Evolutionary conservation across 2,888 invertebrate species (phyloP), one percentile per base, ranked within the genome.

Genomic region (Galeruca laticollis): DNA sequence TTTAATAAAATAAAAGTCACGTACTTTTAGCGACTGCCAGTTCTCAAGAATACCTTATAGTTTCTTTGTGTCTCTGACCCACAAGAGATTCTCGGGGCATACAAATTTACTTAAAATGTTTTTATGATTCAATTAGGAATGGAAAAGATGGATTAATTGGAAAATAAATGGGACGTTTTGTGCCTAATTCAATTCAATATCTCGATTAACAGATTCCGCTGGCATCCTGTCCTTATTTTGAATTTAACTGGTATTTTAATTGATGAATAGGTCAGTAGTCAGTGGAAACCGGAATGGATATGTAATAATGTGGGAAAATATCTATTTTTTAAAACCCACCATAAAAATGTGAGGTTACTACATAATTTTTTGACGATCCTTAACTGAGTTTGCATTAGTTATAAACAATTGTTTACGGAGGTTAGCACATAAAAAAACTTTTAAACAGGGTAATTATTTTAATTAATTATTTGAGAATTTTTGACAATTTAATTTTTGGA

Each of bases 61-160:
- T 37, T n/a, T 47, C 47, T 47, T 47, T 47, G 47, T 47, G 47
- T 47, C 47, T 47, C 47, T 47, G 47, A 47, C 47, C 47, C 10
- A 47, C 10, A 47, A 47, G 47, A 47, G 47, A 15, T 47, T 47
- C 47, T 18, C 47, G 18, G 18, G 18, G 47, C 18, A 18, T 47
- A 15, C 47, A 47, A 47, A 47, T 47, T 18, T 47, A 47, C 47
- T 47, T 15, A 47, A 15, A 47, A 47, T 47, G 18, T 47, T 54
- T 54, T 54, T 31, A 54, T 54, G 54, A 54, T 54, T 54, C 54
- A 54, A 54, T 54, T 54, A 54, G 54, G 31, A 31, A n/a, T 54
- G 1, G n/a, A 57, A 57, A 35, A 57, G 15, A 57, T 26, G 18
- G 33, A 57, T 18, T 57, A 35, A 57, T 57, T 57, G 35, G 10